Conservation (phyloP, 2,113 vertebrate genomes). For the Ascaphus truei region DNA sequence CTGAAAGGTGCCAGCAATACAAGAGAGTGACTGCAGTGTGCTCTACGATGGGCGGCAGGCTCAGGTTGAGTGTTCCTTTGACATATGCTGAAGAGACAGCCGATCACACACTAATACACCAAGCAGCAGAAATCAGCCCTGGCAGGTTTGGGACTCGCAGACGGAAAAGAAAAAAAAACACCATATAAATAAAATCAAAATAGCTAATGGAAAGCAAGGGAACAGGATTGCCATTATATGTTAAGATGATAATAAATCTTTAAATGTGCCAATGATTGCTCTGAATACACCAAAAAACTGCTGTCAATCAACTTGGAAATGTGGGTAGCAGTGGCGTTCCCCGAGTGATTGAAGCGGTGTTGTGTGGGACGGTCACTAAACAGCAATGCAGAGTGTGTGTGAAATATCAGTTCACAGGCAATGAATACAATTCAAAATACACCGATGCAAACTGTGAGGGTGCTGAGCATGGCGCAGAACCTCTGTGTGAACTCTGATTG, state of each 20-base stretch:
- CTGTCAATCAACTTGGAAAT: slow-evolving; percentile 60
- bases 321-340: slow-evolving; percentile 33
- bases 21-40: background rate
- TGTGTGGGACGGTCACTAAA: no score
- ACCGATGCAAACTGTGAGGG: no score
- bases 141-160: slow-evolving; percentile 71
- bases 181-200: slow-evolving; percentile 62
- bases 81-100: slow-evolving; percentile 53
- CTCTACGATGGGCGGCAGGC: no score
- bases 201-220: slow-evolving; percentile 68
- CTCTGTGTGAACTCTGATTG: no score
- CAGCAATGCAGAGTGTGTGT: no score
- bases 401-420: no score
- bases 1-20: background rate
- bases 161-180: slow-evolving; percentile 40
- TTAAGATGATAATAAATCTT: slow-evolving; percentile 70
- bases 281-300: slow-evolving; percentile 60
- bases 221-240: slow-evolving; percentile 65
- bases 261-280: slow-evolving; percentile 57
- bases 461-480: no score
- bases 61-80: background rate
- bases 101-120: slow-evolving; percentile 53
- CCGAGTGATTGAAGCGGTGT: slow-evolving; percentile 40
- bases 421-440: no score
- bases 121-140: slow-evolving; percentile 60